phyloP scores from a whole-genome alignment of 2,888 invertebrate species.

The Petrolisthes manimaculis region DNA sequence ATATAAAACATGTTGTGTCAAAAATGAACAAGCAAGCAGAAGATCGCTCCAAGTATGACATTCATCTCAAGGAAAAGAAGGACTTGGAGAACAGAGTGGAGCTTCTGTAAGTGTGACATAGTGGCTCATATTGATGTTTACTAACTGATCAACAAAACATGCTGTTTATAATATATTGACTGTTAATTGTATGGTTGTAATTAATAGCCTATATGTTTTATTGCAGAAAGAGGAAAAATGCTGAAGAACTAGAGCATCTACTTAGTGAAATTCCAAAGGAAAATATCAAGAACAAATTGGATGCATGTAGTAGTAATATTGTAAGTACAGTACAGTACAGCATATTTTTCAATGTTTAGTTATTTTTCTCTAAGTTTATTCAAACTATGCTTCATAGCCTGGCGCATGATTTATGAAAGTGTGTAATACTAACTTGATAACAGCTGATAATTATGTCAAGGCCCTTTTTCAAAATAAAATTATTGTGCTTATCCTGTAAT shows the following conservation, averaged over 20 bases:
- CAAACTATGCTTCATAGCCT: background rate
- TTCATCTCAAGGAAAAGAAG: conserved; percentile 51
- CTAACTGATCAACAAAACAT: background rate
- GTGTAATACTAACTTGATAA: too few relatives aligned
- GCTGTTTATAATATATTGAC: background rate
- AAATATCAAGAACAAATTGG: conserved; percentile 75
- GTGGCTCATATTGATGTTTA: too few relatives aligned
- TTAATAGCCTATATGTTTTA: background rate
- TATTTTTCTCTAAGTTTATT: background rate
- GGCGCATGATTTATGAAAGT: too few relatives aligned
- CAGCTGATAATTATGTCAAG: too few relatives aligned
- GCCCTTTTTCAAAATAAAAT: too few relatives aligned
- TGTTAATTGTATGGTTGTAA: background rate
- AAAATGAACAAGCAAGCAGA: conserved; percentile 75
- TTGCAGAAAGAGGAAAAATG: conserved; percentile 77
- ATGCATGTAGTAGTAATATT: conserved; percentile 75
- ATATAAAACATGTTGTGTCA: conserved; percentile 76
- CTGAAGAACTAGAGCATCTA: conserved; percentile 76
- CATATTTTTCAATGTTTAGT: too few relatives aligned
- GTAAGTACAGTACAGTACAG: conserved; percentile 67
- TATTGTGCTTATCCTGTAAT: too few relatives aligned
- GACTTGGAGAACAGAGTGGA: conserved; percentile 73
- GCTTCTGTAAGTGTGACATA: conserved; percentile 70
- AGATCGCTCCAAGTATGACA: conserved; percentile 75
- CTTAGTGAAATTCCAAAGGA: conserved; percentile 77